Base-by-base conservation (phyloP, 2,797 vertebrate species). In the Intellagama lesueurii region DNA sequence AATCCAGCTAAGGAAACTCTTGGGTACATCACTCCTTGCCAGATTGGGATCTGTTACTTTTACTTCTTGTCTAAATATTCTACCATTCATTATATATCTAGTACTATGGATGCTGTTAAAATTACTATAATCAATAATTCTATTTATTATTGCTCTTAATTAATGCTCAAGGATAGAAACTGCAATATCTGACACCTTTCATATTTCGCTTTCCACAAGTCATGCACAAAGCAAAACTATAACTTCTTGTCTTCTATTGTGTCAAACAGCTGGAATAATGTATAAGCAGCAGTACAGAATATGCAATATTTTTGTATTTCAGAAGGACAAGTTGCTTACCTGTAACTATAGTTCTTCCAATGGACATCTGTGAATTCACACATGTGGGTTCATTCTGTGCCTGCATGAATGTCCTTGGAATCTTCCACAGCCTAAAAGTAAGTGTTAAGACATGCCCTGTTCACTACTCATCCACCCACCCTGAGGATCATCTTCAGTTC, bases 171-270 rank as follows among this genome's bases (percentile, higher is more conserved):
- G 5, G 6, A 30, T 73, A 60, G 30, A 81, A 87, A 40, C 5
- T 24, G 11, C 44, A 77, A 49, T 3, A 5, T 14, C 24, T 35
- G 22, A 22, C 60, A 17, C 24, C 40, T 89, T 56, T 26, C 83
- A 73, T n/a, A 30, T 28, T 64, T 64, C 89, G 44, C 56, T 14
- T 76, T 72, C n/a, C 75, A 35, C 84, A 90, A 87, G 75, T 83
- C 32, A 28, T n/a, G 7, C 0, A 3, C 4, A 26, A 30, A 52
- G 14, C 40, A 78, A 78, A 69, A 56, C 30, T 30, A 5, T 56
- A 87, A 81, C 8, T 19, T 32, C 28, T 83, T 60, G 40, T 2
- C 47, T 0, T 4, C 30, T 16, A 47, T 22, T 83, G 7, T 0
- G 16, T 79, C 9, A 78, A 69, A 83, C 70, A 91, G 17, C 49